Evolutionary conservation across 2,888 invertebrate species (phyloP).

Genomic region (Chymomyza caudatula): DNA sequence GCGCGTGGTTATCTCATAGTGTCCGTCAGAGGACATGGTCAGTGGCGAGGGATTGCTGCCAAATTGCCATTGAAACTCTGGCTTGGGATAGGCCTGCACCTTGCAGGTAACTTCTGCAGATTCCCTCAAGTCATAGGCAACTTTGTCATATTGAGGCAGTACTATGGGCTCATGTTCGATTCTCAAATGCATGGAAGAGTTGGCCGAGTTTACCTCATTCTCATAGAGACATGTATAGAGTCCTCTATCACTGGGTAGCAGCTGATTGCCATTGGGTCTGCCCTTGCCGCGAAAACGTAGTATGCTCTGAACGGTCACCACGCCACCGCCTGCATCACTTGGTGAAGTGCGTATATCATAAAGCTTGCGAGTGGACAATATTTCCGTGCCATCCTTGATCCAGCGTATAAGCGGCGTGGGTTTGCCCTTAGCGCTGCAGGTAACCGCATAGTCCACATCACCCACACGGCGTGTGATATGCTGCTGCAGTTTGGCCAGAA

Average conservation of each 20-base stretch:
- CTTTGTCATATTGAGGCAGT: conserved; percentile 90
- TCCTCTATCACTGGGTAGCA: conserved; percentile 90
- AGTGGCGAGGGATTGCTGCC: conserved; percentile 86
- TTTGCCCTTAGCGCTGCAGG: conserved; percentile 92
- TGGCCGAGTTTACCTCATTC: conserved; percentile 92
- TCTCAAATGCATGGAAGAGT: conserved; percentile 92
- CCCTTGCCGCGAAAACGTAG: conserved; percentile 88
- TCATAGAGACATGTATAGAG: conserved; percentile 92
- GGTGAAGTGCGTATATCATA: conserved; percentile 90
- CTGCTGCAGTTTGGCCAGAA: conserved; percentile 89
- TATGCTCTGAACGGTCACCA: conserved; percentile 89
- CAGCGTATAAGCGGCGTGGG: conserved; percentile 90
- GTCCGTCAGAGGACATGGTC: conserved; percentile 89
- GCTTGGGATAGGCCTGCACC: conserved; percentile 94
- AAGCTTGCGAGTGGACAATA: conserved; percentile 86
- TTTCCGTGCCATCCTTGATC: conserved; percentile 90
- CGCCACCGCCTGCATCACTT: conserved; percentile 84
- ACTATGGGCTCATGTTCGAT: conserved; percentile 95
- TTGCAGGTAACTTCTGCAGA: conserved; percentile 91
- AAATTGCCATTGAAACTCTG: conserved; percentile 94
- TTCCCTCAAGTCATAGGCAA: conserved; percentile 90
- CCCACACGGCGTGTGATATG: conserved; percentile 89
- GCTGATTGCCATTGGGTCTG: conserved; percentile 86
- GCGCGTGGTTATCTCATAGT: conserved; percentile 89
- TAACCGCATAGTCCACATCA: conserved; percentile 87